These are phyloP conservation scores for Colinus virginianus DNA, from an alignment of 2,113 vertebrate species.

Conservation along the genomic window DNA sequence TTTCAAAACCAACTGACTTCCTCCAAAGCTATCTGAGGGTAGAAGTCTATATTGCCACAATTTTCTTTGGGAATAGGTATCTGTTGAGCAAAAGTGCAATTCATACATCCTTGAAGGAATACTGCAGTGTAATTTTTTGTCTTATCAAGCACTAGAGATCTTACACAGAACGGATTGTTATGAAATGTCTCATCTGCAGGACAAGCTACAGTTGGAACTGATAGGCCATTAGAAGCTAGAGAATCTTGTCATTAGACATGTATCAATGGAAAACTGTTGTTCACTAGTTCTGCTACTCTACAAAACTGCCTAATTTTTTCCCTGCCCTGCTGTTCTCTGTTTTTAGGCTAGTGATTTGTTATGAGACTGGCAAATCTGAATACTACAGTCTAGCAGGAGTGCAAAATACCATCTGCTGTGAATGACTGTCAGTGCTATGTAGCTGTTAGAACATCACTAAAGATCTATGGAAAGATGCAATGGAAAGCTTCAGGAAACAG, in stretches of 20 bases:
- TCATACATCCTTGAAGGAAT: background rate
- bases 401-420: background rate
- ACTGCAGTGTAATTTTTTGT: background rate
- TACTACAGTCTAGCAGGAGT: background rate
- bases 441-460: background rate
- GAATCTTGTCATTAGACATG: background rate
- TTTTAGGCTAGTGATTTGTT: background rate
- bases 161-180: background rate
- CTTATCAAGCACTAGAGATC: background rate
- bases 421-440: background rate
- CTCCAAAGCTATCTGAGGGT: background rate
- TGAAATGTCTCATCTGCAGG: background rate
- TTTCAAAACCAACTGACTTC: background rate
- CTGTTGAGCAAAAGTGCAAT: background rate
- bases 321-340: background rate
- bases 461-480: background rate
- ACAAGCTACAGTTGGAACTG: background rate
- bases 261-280: background rate
- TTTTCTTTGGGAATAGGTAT: background rate
- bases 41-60: background rate
- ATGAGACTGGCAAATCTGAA: background rate
- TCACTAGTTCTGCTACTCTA: background rate
- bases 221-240: background rate
- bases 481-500: background rate
- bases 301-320: accelerated